Conservation (phyloP, 1,140 invertebrate genomes). For the Lordiphosa mommai region DNA sequence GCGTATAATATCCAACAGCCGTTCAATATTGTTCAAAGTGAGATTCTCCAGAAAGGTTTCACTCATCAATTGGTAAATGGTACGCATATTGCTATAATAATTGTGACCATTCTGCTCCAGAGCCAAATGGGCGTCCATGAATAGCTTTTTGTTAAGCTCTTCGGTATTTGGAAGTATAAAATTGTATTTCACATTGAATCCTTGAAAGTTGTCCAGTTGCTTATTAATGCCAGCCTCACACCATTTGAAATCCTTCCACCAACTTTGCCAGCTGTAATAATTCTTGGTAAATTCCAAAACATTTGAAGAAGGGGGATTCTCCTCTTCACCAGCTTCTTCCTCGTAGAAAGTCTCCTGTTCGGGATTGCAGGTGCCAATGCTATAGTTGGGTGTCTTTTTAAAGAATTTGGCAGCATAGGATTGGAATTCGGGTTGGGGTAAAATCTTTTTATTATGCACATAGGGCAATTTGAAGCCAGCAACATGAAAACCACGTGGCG, state of each 20-base stretch:
- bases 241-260: constrained; percentile 40
- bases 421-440: constrained; percentile 10
- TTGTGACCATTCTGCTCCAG: constrained; percentile 17
- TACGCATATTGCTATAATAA: constrained; percentile 13
- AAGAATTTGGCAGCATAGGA: constrained; percentile 17
- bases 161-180: background rate
- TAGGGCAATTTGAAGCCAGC: constrained; percentile 15
- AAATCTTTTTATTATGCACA: rapidly evolving
- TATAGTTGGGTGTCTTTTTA: background rate
- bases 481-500: constrained; percentile 18
- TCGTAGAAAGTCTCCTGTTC: background rate
- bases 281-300: too few species aligned
- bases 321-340: background rate
- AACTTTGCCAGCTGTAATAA: constrained; percentile 27
- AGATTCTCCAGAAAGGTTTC: constrained; percentile 13
- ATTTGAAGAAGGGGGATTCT: background rate
- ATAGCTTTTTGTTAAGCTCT: background rate
- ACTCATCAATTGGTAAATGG: constrained; percentile 25
- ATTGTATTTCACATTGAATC: constrained; percentile 13
- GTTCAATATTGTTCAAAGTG: background rate
- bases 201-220: constrained; percentile 17
- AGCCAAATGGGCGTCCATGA: background rate
- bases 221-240: constrained; percentile 20
- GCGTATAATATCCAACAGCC: constrained; percentile 41
- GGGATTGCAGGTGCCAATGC: background rate